phyloP scores from a whole-genome alignment of 2,888 invertebrate genomes.

The Carpatolechia fugitivella region DNA sequence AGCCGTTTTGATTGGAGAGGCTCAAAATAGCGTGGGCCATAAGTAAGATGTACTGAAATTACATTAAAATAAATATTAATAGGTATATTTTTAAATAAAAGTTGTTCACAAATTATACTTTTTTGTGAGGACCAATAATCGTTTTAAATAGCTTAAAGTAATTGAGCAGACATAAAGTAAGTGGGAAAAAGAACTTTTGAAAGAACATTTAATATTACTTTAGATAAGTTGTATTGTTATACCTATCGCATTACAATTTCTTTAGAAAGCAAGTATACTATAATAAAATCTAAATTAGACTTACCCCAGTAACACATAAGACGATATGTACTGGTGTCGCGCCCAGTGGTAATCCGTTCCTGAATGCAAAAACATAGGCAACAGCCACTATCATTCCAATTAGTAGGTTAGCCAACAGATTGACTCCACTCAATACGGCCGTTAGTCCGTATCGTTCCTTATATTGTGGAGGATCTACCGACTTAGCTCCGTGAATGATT shows the following conservation, averaged over 20 bases:
- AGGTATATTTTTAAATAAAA: too few species aligned
- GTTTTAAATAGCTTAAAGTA: too few species aligned
- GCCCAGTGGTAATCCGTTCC: conserved; percentile 40
- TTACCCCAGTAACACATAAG: conserved; percentile 64
- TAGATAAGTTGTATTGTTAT: too few species aligned
- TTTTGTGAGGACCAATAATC: too few species aligned
- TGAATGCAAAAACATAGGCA: conserved; percentile 41
- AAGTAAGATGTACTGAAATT: conserved; percentile 45
- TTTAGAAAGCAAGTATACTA: too few species aligned
- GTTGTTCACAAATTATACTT: too few species aligned
- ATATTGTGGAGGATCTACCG: neutral
- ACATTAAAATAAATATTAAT: neutral
- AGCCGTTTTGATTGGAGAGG: conserved; percentile 36
- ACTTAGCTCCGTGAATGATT: conserved; percentile 2
- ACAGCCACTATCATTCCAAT: conserved; percentile 52
- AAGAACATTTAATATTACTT: too few species aligned
- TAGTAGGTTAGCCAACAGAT: conserved; percentile 50
- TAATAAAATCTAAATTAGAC: too few species aligned
- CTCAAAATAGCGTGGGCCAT: conserved; percentile 49
- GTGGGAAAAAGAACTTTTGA: too few species aligned
- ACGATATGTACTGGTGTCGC: conserved; percentile 48
- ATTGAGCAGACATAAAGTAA: too few species aligned
- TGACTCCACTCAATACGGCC: conserved; percentile 45
- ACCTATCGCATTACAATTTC: too few species aligned
- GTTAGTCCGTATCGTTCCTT: conserved; percentile 38